Conservation (phyloP, 2,797 vertebrate species). For the Rhinichthys osculus region DNA sequence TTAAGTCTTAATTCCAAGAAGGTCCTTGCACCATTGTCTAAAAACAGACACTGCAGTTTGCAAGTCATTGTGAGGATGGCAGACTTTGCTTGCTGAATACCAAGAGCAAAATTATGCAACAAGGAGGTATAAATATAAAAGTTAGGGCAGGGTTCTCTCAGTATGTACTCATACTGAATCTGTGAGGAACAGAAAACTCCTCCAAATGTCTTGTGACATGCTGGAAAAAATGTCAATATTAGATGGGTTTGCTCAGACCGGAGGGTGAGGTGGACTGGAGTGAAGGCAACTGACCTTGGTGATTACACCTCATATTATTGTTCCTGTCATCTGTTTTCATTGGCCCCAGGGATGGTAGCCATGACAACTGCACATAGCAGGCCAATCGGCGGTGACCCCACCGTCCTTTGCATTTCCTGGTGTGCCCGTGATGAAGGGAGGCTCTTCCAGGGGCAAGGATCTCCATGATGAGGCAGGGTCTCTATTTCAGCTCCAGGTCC, state of each 20-base stretch:
- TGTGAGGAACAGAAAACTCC: slow-evolving; percentile 86
- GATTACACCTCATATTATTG: slow-evolving; percentile 84
- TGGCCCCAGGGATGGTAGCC: slow-evolving; percentile 91
- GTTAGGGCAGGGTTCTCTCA: slow-evolving; percentile 91
- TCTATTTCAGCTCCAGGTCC: slow-evolving; percentile 87
- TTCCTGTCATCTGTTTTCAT: slow-evolving; percentile 93
- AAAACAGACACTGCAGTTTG: slow-evolving; percentile 81
- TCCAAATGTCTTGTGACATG: slow-evolving; percentile 92
- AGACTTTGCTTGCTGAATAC: slow-evolving; percentile 92
- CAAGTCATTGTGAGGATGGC: slow-evolving; percentile 95
- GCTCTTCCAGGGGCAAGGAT: slow-evolving; percentile 87
- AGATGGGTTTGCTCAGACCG: slow-evolving; percentile 79
- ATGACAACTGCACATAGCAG: slow-evolving; percentile 92
- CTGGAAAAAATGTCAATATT: slow-evolving; percentile 85
- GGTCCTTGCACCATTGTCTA: no score
- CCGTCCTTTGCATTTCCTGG: slow-evolving; percentile 92
- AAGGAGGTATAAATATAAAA: slow-evolving; percentile 90
- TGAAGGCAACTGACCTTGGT: slow-evolving; percentile 76
- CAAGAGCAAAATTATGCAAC: slow-evolving; percentile 91
- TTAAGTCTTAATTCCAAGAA: neutral
- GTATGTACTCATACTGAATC: slow-evolving; percentile 87
- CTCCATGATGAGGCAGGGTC: slow-evolving; percentile 95
- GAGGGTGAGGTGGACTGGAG: slow-evolving; percentile 65
- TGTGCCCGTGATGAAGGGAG: slow-evolving; percentile 93
- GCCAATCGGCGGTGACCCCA: slow-evolving; percentile 89